Conservation (phyloP, 2,113 vertebrate genomes). For the Phasianus colchicus region DNA sequence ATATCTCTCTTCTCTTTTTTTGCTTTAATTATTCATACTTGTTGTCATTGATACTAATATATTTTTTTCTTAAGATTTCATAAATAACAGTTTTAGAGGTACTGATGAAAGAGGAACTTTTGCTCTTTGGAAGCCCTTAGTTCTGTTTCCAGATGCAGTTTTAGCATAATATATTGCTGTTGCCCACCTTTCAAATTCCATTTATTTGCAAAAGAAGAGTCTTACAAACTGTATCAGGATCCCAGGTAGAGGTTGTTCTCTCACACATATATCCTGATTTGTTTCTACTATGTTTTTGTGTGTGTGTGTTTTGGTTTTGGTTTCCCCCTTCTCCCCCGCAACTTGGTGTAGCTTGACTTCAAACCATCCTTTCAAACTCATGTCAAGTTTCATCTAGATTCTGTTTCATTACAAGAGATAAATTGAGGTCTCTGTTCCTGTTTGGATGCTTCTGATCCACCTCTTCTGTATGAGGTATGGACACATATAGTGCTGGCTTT, state of each 20-base stretch:
- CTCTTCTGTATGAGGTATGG: not conserved
- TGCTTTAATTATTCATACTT: not conserved
- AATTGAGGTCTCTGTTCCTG: constrained; percentile 5
- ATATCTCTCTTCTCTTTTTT: not conserved
- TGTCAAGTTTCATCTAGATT: constrained; percentile 7
- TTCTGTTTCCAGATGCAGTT: not conserved
- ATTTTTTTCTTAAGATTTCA: not conserved
- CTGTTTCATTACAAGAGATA: constrained; percentile 33
- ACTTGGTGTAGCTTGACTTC: not conserved
- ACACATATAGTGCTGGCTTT: not conserved
- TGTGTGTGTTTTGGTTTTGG: too few species aligned
- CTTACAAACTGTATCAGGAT: not conserved
- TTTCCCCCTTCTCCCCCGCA: not conserved
- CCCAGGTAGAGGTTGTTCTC: not conserved
- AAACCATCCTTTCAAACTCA: not conserved
- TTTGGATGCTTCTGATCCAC: constrained; percentile 38
- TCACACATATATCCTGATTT: not conserved
- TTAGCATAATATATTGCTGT: not conserved
- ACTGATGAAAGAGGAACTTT: not conserved
- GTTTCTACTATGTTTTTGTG: not conserved
- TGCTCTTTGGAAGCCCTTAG: not conserved
- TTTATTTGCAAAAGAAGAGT: not conserved
- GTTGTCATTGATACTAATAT: not conserved
- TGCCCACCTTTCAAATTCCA: not conserved
- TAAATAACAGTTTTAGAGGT: not conserved